These are phyloP conservation scores for Uloborus plumipes DNA, from an alignment of 2,888 invertebrate genomes.

Conservation along the genomic window DNA sequence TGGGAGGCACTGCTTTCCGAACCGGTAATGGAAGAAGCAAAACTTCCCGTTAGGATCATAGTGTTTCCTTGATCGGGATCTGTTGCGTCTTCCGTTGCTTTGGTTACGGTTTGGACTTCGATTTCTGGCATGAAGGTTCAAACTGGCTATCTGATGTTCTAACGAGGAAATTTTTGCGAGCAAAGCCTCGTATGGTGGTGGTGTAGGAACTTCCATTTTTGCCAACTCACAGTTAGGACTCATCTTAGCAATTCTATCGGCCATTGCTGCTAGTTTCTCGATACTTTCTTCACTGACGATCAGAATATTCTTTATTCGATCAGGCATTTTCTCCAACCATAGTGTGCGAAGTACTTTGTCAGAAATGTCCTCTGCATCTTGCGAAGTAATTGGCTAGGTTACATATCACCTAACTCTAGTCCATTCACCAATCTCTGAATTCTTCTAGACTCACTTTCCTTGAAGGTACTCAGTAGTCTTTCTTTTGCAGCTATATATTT, in stretches of 20 bases:
- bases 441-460: too few relatives aligned
- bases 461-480: too few relatives aligned
- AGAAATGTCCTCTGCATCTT: neutral
- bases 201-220: neutral
- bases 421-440: neutral
- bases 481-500: too few relatives aligned
- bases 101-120: neutral
- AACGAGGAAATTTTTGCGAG: neutral
- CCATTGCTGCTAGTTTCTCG: neutral
- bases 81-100: neutral
- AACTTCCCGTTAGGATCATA: neutral
- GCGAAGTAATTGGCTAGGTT: slow-evolving; percentile 1
- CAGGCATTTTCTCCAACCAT: neutral
- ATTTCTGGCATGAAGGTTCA: neutral
- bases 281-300: neutral
- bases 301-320: neutral
- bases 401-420: neutral
- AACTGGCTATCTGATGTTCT: neutral
- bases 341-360: neutral
- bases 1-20: neutral
- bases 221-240: neutral
- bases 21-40: neutral
- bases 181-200: neutral
- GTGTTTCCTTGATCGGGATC: neutral
- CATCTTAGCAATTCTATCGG: neutral